These are phyloP conservation scores for Zaprionus camerounensis DNA, from an alignment of 1,140 invertebrate species.

Conservation along the genomic window DNA sequence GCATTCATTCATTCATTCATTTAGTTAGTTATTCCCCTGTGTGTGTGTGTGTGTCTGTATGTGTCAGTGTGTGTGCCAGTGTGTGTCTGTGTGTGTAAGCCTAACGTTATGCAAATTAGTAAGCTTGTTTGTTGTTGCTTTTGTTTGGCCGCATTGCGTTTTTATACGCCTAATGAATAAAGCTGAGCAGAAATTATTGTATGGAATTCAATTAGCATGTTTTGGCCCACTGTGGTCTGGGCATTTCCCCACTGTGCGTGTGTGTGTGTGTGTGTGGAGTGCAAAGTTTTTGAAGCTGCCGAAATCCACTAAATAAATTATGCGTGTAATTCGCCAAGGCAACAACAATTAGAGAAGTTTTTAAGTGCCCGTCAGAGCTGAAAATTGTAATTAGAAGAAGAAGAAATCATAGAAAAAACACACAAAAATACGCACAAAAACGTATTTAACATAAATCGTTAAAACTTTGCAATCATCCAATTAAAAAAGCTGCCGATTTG, in stretches of 20 bases:
- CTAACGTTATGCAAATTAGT: constrained; percentile 69
- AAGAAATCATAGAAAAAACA: constrained; percentile 4
- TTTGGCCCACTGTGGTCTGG: background rate
- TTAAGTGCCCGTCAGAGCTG: constrained; percentile 45
- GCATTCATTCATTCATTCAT: constrained; percentile 44
- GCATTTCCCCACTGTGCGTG: background rate
- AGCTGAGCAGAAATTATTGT: constrained; percentile 64
- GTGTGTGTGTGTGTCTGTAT: constrained; percentile 7
- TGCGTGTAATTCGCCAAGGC: constrained; percentile 47
- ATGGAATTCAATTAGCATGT: constrained; percentile 69
- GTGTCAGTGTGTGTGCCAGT: constrained; percentile 20
- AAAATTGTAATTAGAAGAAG: constrained; percentile 56
- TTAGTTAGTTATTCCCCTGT: constrained; percentile 41
- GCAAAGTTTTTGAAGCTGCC: constrained; percentile 36
- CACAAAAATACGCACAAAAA: background rate
- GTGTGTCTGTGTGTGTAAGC: constrained; percentile 33
- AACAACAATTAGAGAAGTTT: constrained; percentile 48
- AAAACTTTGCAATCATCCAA: constrained; percentile 19
- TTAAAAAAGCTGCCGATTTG: constrained; percentile 16
- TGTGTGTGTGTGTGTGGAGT: constrained; percentile 34
- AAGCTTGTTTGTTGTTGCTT: constrained; percentile 43
- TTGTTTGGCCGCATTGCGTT: constrained; percentile 33
- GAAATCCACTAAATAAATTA: constrained; percentile 56
- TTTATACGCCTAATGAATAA: constrained; percentile 67
- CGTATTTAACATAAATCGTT: constrained; percentile 23